A percentile compares a stretch with the other conserved stretches of the same genome.
These are phyloP conservation scores for Tethya wilhelma DNA, from an alignment of 37 sponge, comb jelly and placozoan genomes.

Conservation along the genomic window DNA sequence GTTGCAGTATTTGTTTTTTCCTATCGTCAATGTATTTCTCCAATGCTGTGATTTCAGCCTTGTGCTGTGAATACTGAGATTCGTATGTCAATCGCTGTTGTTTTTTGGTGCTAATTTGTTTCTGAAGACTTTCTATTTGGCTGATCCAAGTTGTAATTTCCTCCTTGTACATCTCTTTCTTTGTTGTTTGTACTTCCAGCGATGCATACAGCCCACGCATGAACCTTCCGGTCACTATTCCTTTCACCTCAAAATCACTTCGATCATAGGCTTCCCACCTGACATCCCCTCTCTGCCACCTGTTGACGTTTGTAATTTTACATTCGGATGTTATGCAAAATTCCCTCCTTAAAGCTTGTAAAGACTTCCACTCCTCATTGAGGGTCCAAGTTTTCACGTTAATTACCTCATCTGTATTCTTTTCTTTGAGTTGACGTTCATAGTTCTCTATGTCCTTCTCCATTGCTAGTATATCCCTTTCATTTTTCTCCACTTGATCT, in stretches of 20 bases:
- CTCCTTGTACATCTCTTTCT: slow-evolving; percentile 1
- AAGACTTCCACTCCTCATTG: slow-evolving; percentile 19
- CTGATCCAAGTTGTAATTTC: background rate
- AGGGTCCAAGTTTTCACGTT: slow-evolving; percentile 8
- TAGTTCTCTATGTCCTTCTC: background rate
- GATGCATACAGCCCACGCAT: slow-evolving; percentile 40
- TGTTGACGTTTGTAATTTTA: slow-evolving; percentile 1
- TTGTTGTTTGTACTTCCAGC: slow-evolving; percentile 3
- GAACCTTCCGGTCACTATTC: slow-evolving; percentile 9
- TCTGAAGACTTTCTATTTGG: background rate
- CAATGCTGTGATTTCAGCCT: background rate
- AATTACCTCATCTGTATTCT: background rate
- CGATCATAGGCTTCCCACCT: background rate
- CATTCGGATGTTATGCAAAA: slow-evolving; percentile 4
- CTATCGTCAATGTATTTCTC: slow-evolving; percentile 4
- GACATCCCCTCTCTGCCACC: slow-evolving; percentile 17
- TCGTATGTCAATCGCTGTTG: background rate
- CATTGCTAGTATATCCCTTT: background rate
- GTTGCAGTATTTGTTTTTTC: background rate
- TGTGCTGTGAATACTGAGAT: background rate
- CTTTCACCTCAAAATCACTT: background rate
- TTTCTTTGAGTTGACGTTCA: background rate
- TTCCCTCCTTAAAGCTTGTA: background rate
- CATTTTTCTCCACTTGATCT: background rate
- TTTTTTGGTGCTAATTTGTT: background rate